Evolutionary conservation across 2,797 vertebrate species (phyloP).

Genomic region (Gymnothorax javanicus): DNA sequence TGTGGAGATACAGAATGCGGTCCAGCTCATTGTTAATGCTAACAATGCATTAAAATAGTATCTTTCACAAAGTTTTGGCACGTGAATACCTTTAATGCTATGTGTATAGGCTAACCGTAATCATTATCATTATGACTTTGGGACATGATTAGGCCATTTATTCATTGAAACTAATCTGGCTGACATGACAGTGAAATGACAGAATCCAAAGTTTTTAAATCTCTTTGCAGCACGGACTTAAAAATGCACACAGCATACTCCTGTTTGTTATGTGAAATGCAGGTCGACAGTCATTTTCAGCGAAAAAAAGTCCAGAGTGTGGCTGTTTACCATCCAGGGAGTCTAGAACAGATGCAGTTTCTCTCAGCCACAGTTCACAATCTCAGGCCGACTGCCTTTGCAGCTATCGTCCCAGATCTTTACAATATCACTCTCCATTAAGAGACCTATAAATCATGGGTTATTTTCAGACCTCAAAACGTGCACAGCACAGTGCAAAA

Average conservation of each 20-base stretch:
- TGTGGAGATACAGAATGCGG: not conserved
- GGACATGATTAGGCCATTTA: slow-evolving; percentile 62
- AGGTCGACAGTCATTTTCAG: not conserved
- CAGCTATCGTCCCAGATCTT: not conserved
- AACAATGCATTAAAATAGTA: slow-evolving; percentile 32
- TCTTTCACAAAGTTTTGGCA: slow-evolving; percentile 37
- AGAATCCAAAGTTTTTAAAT: slow-evolving; percentile 55
- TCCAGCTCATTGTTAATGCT: not conserved
- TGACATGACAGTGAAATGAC: slow-evolving; percentile 62
- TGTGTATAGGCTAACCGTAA: slow-evolving; percentile 26
- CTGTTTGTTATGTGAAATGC: not conserved
- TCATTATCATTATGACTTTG: slow-evolving; percentile 60
- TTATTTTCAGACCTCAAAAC: not conserved
- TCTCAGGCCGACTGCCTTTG: not conserved
- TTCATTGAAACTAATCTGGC: slow-evolving; percentile 64
- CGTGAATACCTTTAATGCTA: slow-evolving; percentile 27
- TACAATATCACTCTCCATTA: not conserved
- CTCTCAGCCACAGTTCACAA: not conserved
- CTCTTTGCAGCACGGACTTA: not conserved
- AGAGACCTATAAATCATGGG: not conserved
- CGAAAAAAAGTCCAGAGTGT: not conserved
- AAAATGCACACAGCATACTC: not conserved
- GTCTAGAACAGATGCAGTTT: not conserved
- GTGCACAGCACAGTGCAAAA: slow-evolving; percentile 44
- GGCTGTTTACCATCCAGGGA: not conserved